Percentiles rank a stretch among this genome's conserved stretches.
phyloP scores from a whole-genome alignment of 2,888 invertebrate species.

The Microplitis manilae region DNA sequence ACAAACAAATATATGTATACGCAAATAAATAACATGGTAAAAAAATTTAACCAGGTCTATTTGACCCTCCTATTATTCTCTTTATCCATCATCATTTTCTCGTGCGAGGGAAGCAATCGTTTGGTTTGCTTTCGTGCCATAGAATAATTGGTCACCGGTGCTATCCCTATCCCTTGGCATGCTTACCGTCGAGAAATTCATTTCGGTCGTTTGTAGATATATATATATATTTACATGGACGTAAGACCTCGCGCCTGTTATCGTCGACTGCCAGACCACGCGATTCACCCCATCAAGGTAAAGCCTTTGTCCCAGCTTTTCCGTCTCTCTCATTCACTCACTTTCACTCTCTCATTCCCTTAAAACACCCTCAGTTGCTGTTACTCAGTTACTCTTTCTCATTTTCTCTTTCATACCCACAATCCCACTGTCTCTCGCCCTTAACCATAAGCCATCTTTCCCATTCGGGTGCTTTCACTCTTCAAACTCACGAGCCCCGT shows the following conservation, averaged over 20 bases:
- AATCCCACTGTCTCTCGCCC: constrained; percentile 36
- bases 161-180: constrained; percentile 14
- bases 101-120: constrained; percentile 26
- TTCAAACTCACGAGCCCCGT: constrained; percentile 32
- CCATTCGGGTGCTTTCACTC: constrained; percentile 3
- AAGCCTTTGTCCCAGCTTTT: constrained; percentile 40
- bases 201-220: constrained; percentile 43
- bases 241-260: constrained; percentile 56
- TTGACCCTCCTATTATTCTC: background rate
- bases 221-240: constrained; percentile 55
- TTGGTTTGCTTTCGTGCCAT: constrained; percentile 43
- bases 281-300: constrained; percentile 53
- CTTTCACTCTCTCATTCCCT: constrained; percentile 41
- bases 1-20: constrained; percentile 3
- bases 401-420: constrained; percentile 1
- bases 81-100: constrained; percentile 4
- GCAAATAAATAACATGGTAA: background rate
- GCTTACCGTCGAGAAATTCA: constrained; percentile 46
- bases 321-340: constrained; percentile 35
- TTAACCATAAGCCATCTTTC: constrained; percentile 28
- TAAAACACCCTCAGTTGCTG: constrained; percentile 15
- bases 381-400: background rate
- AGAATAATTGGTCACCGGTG: constrained; percentile 47
- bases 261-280: constrained; percentile 60
- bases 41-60: constrained; percentile 1